Percentiles rank a stretch among this genome's conserved stretches.
Conservation (phyloP, 2,797 vertebrate species). For the Poeciliopsis turneri region DNA sequence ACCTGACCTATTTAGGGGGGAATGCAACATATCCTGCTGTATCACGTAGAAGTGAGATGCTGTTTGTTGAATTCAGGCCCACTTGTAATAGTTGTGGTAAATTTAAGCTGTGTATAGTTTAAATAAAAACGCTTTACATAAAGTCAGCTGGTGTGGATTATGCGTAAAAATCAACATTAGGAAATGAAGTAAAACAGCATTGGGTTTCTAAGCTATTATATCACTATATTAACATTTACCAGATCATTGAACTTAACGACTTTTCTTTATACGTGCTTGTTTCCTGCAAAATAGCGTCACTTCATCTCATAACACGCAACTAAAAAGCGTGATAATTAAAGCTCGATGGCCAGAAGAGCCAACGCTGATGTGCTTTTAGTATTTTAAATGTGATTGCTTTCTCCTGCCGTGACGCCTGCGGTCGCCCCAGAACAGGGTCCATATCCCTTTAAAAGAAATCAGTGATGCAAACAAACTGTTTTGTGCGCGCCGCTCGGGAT, state of each 20-base stretch:
- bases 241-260: not conserved
- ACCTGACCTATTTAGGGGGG: not conserved
- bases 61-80: not conserved
- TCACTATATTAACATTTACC: not conserved
- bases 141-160: not conserved
- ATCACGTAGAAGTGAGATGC: not conserved
- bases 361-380: slow-evolving; percentile 30
- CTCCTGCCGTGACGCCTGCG: slow-evolving; percentile 67
- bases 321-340: slow-evolving; percentile 32
- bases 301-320: slow-evolving; percentile 22
- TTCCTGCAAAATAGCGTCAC: slow-evolving; percentile 9
- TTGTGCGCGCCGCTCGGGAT: slow-evolving; percentile 72
- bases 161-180: not conserved
- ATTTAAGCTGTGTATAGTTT: slow-evolving; percentile 9
- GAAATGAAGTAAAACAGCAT: not conserved
- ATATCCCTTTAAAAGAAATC: slow-evolving; percentile 79
- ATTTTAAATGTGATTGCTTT: slow-evolving; percentile 56
- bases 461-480: slow-evolving; percentile 81
- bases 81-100: not conserved
- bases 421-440: slow-evolving; percentile 72
- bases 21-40: not conserved
- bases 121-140: slow-evolving; percentile 5
- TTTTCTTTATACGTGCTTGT: slow-evolving; percentile 12
- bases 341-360: slow-evolving; percentile 7
- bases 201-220: not conserved